Evolutionary conservation across 35 echinoderm and acorn worm genomes (phyloP).

Genomic region (Lytechinus pictus): DNA sequence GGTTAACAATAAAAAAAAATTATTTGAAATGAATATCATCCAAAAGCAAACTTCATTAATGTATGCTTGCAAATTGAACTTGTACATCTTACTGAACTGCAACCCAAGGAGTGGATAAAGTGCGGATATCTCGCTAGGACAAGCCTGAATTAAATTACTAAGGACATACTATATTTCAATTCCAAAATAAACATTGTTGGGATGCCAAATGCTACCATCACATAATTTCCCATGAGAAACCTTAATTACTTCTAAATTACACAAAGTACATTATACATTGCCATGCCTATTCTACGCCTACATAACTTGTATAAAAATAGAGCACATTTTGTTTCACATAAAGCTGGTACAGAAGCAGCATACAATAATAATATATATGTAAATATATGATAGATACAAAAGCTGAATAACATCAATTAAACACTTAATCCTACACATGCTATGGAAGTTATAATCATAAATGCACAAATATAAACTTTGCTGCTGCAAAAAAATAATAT

Average conservation of each 20-base stretch:
- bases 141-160: too few relatives aligned
- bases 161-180: too few relatives aligned
- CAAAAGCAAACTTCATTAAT: too few relatives aligned
- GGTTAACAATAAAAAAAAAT: too few relatives aligned
- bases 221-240: too few relatives aligned
- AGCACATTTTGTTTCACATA: constrained; percentile 18
- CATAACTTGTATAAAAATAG: constrained; percentile 5
- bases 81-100: too few relatives aligned
- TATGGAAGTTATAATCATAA: background rate
- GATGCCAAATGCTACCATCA: too few relatives aligned
- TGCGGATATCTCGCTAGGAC: too few relatives aligned
- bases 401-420: background rate
- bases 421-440: background rate
- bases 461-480: constrained; percentile 6
- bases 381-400: background rate
- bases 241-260: background rate
- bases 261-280: background rate
- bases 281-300: background rate
- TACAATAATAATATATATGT: background rate
- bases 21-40: too few relatives aligned
- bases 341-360: background rate
- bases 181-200: too few relatives aligned
- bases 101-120: too few relatives aligned
- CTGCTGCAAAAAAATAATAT: background rate
- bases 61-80: too few relatives aligned